phyloP scores from a whole-genome alignment of 2,888 invertebrate species.

The Drosophila hamatofila region DNA sequence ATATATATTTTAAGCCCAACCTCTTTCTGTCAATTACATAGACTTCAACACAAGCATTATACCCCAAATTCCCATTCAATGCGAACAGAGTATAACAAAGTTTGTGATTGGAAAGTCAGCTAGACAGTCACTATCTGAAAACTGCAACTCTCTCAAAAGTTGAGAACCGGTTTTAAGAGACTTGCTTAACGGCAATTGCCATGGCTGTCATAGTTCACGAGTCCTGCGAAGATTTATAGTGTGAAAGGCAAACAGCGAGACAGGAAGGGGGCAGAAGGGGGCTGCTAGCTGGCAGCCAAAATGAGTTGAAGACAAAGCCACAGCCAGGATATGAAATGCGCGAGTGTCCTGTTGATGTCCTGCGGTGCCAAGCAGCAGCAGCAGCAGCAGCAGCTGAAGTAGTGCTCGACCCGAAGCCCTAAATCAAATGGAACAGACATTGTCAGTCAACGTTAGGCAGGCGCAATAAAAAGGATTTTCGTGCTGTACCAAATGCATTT shows the following conservation, averaged over 20 bases:
- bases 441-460: slow-evolving; percentile 45
- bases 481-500: slow-evolving; percentile 38
- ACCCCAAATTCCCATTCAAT: background rate
- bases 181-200: slow-evolving; percentile 33
- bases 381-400: slow-evolving; percentile 37
- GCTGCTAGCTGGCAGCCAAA: slow-evolving; percentile 42
- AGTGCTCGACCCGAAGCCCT: slow-evolving; percentile 32
- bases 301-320: slow-evolving; percentile 54
- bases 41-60: background rate
- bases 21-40: too few relatives aligned
- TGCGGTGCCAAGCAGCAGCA: slow-evolving; percentile 49
- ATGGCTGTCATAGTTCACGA: slow-evolving; percentile 57
- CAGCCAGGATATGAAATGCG: slow-evolving; percentile 56
- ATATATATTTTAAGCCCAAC: too few relatives aligned
- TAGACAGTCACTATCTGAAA: background rate
- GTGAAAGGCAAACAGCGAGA: slow-evolving; percentile 63
- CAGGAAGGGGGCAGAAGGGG: slow-evolving; percentile 53
- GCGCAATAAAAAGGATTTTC: slow-evolving; percentile 57
- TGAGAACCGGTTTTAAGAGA: slow-evolving; percentile 52
- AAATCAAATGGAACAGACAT: slow-evolving; percentile 52
- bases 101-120: background rate
- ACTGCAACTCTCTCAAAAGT: slow-evolving; percentile 2
- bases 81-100: background rate
- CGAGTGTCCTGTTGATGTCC: slow-evolving; percentile 42
- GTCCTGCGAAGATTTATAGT: slow-evolving; percentile 65